phyloP scores from a whole-genome alignment of 2,888 invertebrate genomes.

The Ectemnius cavifrons region DNA sequence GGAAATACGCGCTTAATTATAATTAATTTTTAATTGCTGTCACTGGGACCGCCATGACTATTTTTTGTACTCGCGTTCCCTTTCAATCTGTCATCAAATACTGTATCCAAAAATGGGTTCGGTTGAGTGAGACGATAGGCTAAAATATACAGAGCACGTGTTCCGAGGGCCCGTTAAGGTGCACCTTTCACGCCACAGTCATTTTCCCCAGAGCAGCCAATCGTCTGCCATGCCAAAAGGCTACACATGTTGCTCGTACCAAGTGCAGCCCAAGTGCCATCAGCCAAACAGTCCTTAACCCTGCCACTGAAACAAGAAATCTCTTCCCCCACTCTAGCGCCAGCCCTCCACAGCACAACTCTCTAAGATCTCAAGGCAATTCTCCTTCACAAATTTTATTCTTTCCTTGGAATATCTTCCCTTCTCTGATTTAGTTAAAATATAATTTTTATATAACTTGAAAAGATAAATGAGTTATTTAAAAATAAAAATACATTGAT shows the following conservation, averaged over 20 bases:
- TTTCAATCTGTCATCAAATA: too few species aligned
- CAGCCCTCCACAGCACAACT: neutral
- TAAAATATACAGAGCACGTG: conserved; percentile 7
- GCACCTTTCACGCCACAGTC: conserved; percentile 5
- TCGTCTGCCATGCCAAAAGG: conserved; percentile 19
- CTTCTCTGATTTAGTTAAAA: too few species aligned
- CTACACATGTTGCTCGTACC: conserved; percentile 43
- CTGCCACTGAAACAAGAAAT: conserved; percentile 18
- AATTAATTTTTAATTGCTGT: too few species aligned
- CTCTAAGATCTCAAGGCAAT: neutral
- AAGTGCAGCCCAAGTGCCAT: conserved; percentile 45
- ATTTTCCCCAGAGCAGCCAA: conserved; percentile 6
- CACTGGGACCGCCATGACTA: too few species aligned
- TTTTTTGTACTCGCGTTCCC: too few species aligned
- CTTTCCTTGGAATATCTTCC: neutral
- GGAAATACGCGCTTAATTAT: too few species aligned
- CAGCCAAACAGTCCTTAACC: conserved; percentile 35
- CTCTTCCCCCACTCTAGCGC: neutral
- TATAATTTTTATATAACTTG: too few species aligned
- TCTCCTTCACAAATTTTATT: too few species aligned
- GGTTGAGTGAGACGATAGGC: neutral
- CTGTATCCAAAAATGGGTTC: too few species aligned
- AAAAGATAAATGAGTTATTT: too few species aligned
- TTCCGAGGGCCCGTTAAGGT: neutral
- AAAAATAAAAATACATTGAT: too few species aligned